Evolutionary conservation across 2,113 vertebrate genomes (phyloP), one percentile per base, ranked within the genome.

Genomic region (Cheilinus undulatus): DNA sequence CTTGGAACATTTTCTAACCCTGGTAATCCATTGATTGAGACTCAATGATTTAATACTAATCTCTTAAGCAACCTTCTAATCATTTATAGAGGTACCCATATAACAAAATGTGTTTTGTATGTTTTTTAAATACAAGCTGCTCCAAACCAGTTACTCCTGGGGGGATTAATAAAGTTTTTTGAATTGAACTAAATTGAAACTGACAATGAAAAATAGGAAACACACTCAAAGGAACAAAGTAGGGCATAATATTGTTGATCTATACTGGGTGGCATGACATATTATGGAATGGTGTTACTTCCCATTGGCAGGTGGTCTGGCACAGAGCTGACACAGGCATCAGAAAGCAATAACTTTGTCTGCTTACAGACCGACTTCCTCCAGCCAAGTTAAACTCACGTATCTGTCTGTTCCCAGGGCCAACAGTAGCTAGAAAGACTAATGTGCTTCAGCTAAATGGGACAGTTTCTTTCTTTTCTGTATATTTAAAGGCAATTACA

Each of bases 301-400:
- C 68, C 67, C 74, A 4, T 76, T 73, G 87, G 85, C 93, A 95
- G 91, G 93, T 93, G 94, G 94, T 94, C 92, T 95, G 95, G 93
- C 94, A 92, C 81, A 56, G 76, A 85, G 80, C 83, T 90, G 92
- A 86, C 66, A 3, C 54, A 91, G 82, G 93, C 92, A 94, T 93
- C 93, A 96, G 93, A 93, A 96, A 92, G 89, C 92, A 95, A 95
- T 95, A 93, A 93, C 87, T 70, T 69, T 50, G 62, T 92, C 85
- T 89, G 88, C 88, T 93, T 93, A 88, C 76, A 90, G 86, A 86
- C 48, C 26, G 78, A 43, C 80, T 88, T 91, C 88, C 82, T 46
- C 19, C 71, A 88, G 94, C 93, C 93, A 95, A 95, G 84, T 86
- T 86, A 92, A 95, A 94, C 91, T 93, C 84, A 76, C 88, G 85